Conservation (phyloP, 2,888 invertebrate species). For the Caenorhabditis sp. region DNA sequence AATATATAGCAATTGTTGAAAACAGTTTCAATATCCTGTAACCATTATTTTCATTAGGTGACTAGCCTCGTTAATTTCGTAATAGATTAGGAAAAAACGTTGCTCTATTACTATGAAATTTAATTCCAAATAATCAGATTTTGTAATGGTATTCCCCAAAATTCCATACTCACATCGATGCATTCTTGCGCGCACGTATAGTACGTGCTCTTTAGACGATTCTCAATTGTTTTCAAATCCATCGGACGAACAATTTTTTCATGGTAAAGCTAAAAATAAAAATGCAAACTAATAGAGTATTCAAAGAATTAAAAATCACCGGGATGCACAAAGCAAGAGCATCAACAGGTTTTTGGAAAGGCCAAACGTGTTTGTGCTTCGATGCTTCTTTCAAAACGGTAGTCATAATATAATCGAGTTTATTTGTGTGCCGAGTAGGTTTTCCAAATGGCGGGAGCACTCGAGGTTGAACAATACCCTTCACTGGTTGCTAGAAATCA, state of each 20-base stretch:
- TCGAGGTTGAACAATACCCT: constrained; percentile 92
- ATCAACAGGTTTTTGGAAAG: constrained; percentile 98
- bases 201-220: constrained; percentile 94
- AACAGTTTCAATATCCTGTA: constrained; percentile 96
- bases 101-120: no score
- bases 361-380: constrained; percentile 99
- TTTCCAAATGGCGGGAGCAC: constrained; percentile 91
- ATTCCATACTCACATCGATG: constrained; percentile 86
- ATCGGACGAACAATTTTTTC: constrained; percentile 97
- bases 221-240: constrained; percentile 98
- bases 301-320: constrained; percentile 85
- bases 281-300: neutral
- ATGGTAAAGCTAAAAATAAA: constrained; percentile 91
- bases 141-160: no score
- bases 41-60: neutral
- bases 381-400: constrained; percentile 96
- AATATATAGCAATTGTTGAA: constrained; percentile 98
- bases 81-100: no score
- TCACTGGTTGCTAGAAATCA: constrained; percentile 89
- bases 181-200: constrained; percentile 97
- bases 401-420: constrained; percentile 93
- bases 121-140: no score
- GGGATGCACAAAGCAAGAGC: constrained; percentile 95
- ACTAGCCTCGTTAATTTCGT: neutral
- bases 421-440: constrained; percentile 94